Evolutionary conservation across 1,140 invertebrate species (phyloP), one percentile per base, ranked within the genome.

Genomic region (Heliconius hermathena): DNA sequence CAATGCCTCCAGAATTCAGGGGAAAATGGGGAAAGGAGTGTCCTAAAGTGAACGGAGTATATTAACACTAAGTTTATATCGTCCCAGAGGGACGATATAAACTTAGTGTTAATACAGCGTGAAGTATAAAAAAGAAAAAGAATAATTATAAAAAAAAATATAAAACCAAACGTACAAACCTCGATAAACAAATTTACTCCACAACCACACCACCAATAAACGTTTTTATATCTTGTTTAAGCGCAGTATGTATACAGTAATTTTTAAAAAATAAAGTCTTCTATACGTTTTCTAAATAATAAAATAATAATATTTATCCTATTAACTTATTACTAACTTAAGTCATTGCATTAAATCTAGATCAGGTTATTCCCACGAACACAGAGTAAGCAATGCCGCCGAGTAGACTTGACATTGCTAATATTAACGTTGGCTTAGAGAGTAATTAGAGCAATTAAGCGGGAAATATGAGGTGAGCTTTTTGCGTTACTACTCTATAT

Each of bases 371-470:
- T 66, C 60, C 60, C 60, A 66, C 60, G 60, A 26, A 66, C 60
- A 29, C 26, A 66, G 60, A 13, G 60, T 66, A 66, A 29, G 26
- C 60, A 29, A 66, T 18, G 20, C 60, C 26, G 26, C 26, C 26
- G 11, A 57, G 60, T 66, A 66, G 22, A 66, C 60, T 66, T 66
- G 60, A 66, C 60, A 66, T 66, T 26, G 60, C 60, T 66, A 66
- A 66, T 66, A 66, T 66, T 66, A 66, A 66, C 60, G 60, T 29
- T 29, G 26, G 60, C 60, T 66, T 66, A 66, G 60, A 66, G 60
- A 66, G 60, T 66, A 66, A 66, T 66, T 66, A 66, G 60, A 66
- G 60, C 60, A 66, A 66, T 66, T 66, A 66, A 4, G 60, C 26
- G 60, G 60, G 26, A 66, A 66, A 66, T 66, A 66, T 66, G 26